Base-by-base conservation (phyloP, 2,113 vertebrate species). In the Prochilodus magdalenae region DNA sequence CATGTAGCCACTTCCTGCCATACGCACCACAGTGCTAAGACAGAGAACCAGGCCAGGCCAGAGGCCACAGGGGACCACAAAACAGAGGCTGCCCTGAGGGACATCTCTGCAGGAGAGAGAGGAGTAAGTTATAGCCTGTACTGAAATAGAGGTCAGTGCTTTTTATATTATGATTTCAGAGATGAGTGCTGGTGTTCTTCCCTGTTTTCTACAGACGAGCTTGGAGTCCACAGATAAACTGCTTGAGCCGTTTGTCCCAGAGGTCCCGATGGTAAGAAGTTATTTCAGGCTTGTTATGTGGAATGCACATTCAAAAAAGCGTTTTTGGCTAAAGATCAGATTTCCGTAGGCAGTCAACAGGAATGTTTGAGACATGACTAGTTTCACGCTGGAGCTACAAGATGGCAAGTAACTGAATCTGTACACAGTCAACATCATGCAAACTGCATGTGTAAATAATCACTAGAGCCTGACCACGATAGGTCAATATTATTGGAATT, bases 181-280 rank as follows among this genome's bases (percentile, higher is more conserved):
- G 24, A 30, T 49, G 14, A 60, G 26, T 11, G 27, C 44, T 70
- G 14, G 26, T 40, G 49, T 36, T 72, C 16, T 69, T 86, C 3
- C 86, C 29, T 59, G 13, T 81, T 22, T 47, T 62, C 92, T 89
- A 12, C 62, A 96, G 94, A 89, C 90, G 71, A 92, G 59, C 66
- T 90, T 96, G 80, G 94, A 95, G 87, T 95, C 94, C 55, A 95
- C 95, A 75, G 95, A 96, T 77, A 95, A 95, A 79, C 89, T 96
- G 15, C 88, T 95, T 27, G 92, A 92, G 84, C 90, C 93, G 0
- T 89, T 93, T 78, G 80, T 91, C 87, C 87, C 92, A 87, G 78
- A 91, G 51, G 62, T 74, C 84, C 77, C 86, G 85, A 71, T 84
- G 82, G 92, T 96, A 89, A 93, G 90, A 82, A 53, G 60, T 53